phyloP scores from a whole-genome alignment of 1,140 invertebrate genomes.

The Proales similis region DNA sequence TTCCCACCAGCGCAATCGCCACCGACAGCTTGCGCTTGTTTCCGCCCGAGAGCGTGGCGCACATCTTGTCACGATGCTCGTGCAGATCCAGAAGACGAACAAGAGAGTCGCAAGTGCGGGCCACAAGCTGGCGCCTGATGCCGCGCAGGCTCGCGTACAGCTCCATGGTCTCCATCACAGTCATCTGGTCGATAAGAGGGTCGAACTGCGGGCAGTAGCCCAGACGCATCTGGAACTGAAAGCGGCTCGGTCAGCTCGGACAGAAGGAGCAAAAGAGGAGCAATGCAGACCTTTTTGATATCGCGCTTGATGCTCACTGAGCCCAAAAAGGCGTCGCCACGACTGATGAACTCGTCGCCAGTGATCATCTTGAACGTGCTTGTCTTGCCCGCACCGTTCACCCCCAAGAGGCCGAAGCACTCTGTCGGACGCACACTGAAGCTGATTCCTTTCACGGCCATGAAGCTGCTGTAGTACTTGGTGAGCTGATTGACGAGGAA shows the following conservation, averaged over 20 bases:
- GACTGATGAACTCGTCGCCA: neutral
- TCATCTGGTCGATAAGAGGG: slow-evolving; percentile 37
- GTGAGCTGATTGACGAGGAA: slow-evolving; percentile 48
- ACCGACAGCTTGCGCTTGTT: slow-evolving; percentile 53
- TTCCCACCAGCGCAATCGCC: slow-evolving; percentile 53
- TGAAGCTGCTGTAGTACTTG: slow-evolving; percentile 60
- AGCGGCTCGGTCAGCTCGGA: neutral
- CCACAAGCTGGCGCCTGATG: slow-evolving; percentile 42
- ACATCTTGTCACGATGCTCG: slow-evolving; percentile 41
- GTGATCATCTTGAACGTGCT: slow-evolving; percentile 40
- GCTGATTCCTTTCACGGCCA: slow-evolving; percentile 41
- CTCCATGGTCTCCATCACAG: neutral
- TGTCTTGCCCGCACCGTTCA: slow-evolving; percentile 42
- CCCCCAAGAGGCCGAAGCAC: slow-evolving; percentile 35
- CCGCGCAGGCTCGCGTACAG: slow-evolving; percentile 6
- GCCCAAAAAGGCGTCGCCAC: slow-evolving; percentile 48
- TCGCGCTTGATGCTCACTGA: neutral
- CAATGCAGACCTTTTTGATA: slow-evolving; percentile 6
- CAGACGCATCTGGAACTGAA: slow-evolving; percentile 39
- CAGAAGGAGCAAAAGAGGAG: too few relatives aligned
- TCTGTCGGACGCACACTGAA: slow-evolving; percentile 10
- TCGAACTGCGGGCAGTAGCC: slow-evolving; percentile 41
- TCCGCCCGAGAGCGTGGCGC: slow-evolving; percentile 48
- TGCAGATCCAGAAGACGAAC: slow-evolving; percentile 15
- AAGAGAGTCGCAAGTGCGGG: slow-evolving; percentile 41